Conservation (phyloP, 37 sponge, comb jelly and placozoan genomes). For the Oopsacas minuta region DNA sequence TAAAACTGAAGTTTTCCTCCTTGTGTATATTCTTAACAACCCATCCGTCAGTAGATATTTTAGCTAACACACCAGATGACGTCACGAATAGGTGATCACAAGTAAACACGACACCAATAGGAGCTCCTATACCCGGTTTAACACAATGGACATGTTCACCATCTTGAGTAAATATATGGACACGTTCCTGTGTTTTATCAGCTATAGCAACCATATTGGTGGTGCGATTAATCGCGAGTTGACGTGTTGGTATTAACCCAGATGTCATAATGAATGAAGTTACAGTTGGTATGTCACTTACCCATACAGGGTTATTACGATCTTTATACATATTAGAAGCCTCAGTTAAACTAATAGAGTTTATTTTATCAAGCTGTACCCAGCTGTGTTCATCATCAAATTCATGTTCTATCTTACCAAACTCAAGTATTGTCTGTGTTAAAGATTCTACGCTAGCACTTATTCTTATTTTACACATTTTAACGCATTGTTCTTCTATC, state of each 20-base stretch:
- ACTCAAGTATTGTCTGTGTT: not conserved
- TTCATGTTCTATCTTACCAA: not conserved
- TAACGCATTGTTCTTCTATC: not conserved
- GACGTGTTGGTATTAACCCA: not conserved
- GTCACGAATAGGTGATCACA: not conserved
- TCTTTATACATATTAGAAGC: not conserved
- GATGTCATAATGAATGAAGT: not conserved
- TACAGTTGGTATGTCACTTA: not conserved
- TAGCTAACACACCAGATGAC: not conserved
- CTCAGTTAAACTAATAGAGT: not conserved
- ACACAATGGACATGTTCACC: not conserved
- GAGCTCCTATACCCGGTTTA: not conserved
- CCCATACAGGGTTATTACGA: not conserved
- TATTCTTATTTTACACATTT: not conserved
- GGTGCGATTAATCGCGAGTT: conserved; percentile 16
- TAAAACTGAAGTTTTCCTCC: not conserved
- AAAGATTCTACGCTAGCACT: not conserved
- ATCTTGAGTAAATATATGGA: not conserved
- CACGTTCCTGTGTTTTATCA: not conserved
- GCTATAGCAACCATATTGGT: not conserved
- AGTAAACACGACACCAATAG: not conserved
- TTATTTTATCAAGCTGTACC: not conserved
- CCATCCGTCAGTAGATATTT: not conserved
- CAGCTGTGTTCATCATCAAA: not conserved
- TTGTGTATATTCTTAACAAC: not conserved